Evolutionary conservation across 2,113 vertebrate genomes (phyloP).

Genomic region (Megaleporinus macrocephalus): DNA sequence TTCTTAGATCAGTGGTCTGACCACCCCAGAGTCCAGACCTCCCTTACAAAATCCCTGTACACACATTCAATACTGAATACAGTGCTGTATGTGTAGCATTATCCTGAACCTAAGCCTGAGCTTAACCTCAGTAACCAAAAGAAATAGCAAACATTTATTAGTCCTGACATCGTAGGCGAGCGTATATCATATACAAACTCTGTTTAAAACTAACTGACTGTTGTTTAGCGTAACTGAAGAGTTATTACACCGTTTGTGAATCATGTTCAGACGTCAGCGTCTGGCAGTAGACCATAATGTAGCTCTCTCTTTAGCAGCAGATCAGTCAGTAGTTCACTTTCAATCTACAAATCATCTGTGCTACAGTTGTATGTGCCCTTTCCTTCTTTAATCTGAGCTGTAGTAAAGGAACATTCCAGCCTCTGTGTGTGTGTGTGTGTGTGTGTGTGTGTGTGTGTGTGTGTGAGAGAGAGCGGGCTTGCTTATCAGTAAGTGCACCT

Average conservation of each 20-base stretch:
- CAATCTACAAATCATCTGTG: slow-evolving; percentile 21
- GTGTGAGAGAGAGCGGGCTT: slow-evolving; percentile 27
- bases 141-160: too few relatives aligned
- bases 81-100: too few relatives aligned
- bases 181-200: too few relatives aligned
- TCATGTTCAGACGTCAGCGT: background rate
- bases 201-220: background rate
- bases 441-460: slow-evolving; percentile 3
- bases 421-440: slow-evolving; percentile 35
- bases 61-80: too few relatives aligned
- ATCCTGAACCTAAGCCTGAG: too few relatives aligned
- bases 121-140: too few relatives aligned
- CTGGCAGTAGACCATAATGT: background rate
- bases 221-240: background rate
- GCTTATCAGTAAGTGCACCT: slow-evolving; percentile 54
- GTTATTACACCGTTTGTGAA: background rate
- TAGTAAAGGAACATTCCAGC: background rate
- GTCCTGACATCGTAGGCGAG: too few relatives aligned
- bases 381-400: background rate
- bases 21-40: too few relatives aligned
- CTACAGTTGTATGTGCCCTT: background rate
- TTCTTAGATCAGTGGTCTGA: too few relatives aligned
- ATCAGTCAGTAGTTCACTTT: slow-evolving; percentile 3
- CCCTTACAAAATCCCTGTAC: too few relatives aligned
- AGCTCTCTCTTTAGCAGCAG: slow-evolving; percentile 4